Evolutionary conservation across 2,113 vertebrate species (phyloP).

Genomic region (Embiotoca jacksoni): DNA sequence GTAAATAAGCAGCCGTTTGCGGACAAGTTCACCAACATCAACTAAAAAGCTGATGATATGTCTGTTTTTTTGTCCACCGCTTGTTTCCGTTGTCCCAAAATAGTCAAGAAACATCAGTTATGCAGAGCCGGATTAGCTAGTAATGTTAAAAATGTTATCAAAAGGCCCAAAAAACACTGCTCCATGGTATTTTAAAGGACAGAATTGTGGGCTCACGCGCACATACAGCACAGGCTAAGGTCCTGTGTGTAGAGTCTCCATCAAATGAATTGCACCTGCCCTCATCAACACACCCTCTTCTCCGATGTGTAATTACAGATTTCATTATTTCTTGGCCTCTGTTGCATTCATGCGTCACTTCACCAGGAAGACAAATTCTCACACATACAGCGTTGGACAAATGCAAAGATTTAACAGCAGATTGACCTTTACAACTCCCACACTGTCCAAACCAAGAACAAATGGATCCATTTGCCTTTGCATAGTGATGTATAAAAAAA

Average conservation of each 20-base stretch:
- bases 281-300: constrained; percentile 8
- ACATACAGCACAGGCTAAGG: background rate
- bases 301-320: constrained; percentile 49
- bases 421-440: constrained; percentile 59
- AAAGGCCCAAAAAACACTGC: background rate
- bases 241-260: background rate
- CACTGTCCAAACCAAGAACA: constrained; percentile 22
- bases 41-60: background rate
- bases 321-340: constrained; percentile 32
- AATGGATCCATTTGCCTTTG: constrained; percentile 31
- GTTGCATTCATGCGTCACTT: constrained; percentile 44
- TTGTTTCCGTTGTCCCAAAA: background rate
- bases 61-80: background rate
- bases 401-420: constrained; percentile 54
- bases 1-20: background rate
- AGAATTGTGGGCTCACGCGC: background rate
- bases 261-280: background rate
- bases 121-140: background rate
- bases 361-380: constrained; percentile 45
- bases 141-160: no score
- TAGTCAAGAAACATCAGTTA: background rate
- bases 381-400: constrained; percentile 43
- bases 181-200: background rate
- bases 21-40: no score
- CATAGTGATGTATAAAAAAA: constrained; percentile 2